These are phyloP conservation scores for Ichneumoninae sp. DNA, from an alignment of 2,888 invertebrate species.

Conservation along the genomic window DNA sequence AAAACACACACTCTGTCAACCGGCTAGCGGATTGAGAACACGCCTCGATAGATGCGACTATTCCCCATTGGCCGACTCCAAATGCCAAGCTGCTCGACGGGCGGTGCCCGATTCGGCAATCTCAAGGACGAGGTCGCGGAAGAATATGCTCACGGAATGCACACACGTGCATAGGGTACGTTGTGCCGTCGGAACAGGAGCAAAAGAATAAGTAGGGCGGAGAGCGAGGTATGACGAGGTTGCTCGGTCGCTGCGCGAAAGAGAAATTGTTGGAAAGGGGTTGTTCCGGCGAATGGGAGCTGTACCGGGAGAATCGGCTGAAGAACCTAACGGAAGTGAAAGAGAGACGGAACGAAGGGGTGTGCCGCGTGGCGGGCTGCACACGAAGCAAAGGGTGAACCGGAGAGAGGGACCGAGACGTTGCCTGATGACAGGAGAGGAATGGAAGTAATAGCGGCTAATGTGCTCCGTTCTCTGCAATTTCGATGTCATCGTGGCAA, in stretches of 20 bases:
- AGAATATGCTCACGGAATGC: not conserved
- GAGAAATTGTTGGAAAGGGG: conserved; percentile 60
- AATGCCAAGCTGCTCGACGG: conserved; percentile 58
- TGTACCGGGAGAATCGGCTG: conserved; percentile 66
- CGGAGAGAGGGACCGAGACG: conserved; percentile 50
- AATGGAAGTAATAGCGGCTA: conserved; percentile 77
- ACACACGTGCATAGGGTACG: not conserved
- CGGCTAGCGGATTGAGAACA: conserved; percentile 50
- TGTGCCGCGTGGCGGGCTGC: conserved; percentile 30
- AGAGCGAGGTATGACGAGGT: conserved; percentile 39
- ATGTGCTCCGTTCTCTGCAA: conserved; percentile 69
- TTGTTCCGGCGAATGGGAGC: conserved; percentile 36
- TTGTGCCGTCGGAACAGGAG: not conserved
- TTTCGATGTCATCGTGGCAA: conserved; percentile 63
- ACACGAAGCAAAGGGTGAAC: conserved; percentile 56
- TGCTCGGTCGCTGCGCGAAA: conserved; percentile 42
- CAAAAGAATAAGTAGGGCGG: conserved; percentile 55
- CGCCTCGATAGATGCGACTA: conserved; percentile 69
- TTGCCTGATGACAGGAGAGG: conserved; percentile 75
- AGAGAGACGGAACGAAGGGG: conserved; percentile 55
- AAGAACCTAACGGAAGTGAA: conserved; percentile 66
- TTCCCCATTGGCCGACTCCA: conserved; percentile 74
- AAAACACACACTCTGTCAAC: not conserved
- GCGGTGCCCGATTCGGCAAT: conserved; percentile 66
- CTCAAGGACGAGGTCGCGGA: conserved; percentile 74